Percentiles rank a stretch among this genome's conserved stretches.
These are phyloP conservation scores for Drosophila sulfurigaster DNA, from an alignment of 1,140 invertebrate genomes.

Conservation along the genomic window DNA sequence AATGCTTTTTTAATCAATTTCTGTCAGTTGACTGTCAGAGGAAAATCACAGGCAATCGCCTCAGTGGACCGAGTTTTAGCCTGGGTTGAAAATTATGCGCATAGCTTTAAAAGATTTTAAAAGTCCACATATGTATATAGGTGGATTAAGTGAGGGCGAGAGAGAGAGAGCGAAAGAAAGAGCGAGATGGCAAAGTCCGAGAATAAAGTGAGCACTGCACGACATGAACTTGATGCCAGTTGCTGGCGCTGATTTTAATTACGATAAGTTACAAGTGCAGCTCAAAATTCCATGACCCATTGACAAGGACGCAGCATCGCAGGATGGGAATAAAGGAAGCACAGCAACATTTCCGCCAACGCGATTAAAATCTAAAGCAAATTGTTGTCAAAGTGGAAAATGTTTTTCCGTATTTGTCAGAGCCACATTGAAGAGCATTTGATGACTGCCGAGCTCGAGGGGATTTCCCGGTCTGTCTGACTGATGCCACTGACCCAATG, in stretches of 20 bases:
- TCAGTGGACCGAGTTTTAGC: neutral
- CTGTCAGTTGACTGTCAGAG: constrained; percentile 77
- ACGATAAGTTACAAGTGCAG: constrained; percentile 67
- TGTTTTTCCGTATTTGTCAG: constrained; percentile 72
- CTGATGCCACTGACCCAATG: constrained; percentile 79
- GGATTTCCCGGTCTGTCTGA: neutral
- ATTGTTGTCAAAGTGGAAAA: constrained; percentile 60
- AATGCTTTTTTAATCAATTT: constrained; percentile 76
- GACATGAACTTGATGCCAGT: constrained; percentile 51
- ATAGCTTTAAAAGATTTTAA: constrained; percentile 52
- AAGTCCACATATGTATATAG: constrained; percentile 5
- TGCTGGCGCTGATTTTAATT: constrained; percentile 75
- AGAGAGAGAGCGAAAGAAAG: neutral
- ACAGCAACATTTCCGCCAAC: constrained; percentile 59
- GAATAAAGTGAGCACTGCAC: constrained; percentile 39
- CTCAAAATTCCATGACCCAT: constrained; percentile 43
- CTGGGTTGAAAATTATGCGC: constrained; percentile 54
- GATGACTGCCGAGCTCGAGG: constrained; percentile 21
- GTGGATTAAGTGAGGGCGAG: neutral
- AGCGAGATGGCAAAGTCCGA: constrained; percentile 55
- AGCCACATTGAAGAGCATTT: constrained; percentile 51
- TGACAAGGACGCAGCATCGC: constrained; percentile 17
- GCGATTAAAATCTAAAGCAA: constrained; percentile 75
- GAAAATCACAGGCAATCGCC: constrained; percentile 50
- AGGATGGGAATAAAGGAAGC: neutral